Conservation (phyloP, 2,797 vertebrate species). For the Pelobates cultripes region DNA sequence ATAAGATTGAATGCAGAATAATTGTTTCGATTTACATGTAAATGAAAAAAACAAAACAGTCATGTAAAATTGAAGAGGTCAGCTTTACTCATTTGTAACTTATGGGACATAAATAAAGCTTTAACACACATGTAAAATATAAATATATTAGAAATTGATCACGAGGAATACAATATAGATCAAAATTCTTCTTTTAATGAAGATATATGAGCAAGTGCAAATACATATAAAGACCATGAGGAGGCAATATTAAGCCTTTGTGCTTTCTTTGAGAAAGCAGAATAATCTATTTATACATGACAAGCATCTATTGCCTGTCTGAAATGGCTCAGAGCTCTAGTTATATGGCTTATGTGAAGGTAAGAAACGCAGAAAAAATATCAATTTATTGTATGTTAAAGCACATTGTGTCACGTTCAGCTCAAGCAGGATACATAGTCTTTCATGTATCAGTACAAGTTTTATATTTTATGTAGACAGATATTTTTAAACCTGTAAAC, state of each 20-base stretch:
- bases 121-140: neutral
- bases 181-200: neutral
- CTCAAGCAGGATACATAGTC: conserved; percentile 8
- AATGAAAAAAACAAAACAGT: too few species aligned
- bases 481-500: neutral
- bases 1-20: too few species aligned
- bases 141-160: neutral
- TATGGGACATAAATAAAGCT: neutral
- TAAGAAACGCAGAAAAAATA: conserved; percentile 32
- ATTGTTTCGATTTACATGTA: too few species aligned
- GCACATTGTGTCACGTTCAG: conserved; percentile 24
- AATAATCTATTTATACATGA: conserved; percentile 25
- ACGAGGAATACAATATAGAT: neutral
- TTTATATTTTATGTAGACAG: conserved; percentile 15
- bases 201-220: neutral
- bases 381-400: conserved; percentile 36
- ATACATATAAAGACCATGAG: conserved; percentile 29
- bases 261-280: neutral
- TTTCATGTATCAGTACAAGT: conserved; percentile 27
- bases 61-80: too few species aligned
- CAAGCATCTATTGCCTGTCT: conserved; percentile 49
- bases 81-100: too few species aligned
- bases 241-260: conserved; percentile 40
- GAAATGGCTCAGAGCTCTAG: conserved; percentile 34
- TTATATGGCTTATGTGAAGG: conserved; percentile 44